A percentile compares a stretch with the other conserved stretches of the same genome.
These are phyloP conservation scores for Pharmacophagus antenor DNA, from an alignment of 2,888 invertebrate genomes.

Conservation along the genomic window DNA sequence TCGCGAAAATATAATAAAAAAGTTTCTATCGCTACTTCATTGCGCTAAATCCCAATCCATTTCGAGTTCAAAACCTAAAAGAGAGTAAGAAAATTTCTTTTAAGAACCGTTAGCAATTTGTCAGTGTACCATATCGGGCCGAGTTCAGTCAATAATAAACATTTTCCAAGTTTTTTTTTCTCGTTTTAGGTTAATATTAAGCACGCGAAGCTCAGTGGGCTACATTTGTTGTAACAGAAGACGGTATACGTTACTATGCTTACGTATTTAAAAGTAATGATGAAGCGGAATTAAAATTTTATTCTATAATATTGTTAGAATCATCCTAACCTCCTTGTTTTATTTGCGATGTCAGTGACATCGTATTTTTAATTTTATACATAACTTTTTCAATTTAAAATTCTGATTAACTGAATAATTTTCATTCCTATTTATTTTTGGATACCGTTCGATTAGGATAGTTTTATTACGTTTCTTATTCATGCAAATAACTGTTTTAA, in stretches of 20 bases:
- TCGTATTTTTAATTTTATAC: not conserved
- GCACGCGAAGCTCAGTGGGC: slow-evolving; percentile 72
- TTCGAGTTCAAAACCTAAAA: slow-evolving; percentile 47
- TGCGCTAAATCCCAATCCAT: slow-evolving; percentile 45
- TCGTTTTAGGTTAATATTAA: slow-evolving; percentile 66
- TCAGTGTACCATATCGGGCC: slow-evolving; percentile 69
- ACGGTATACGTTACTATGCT: slow-evolving; percentile 65
- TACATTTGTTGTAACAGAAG: slow-evolving; percentile 46
- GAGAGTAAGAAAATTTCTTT: slow-evolving; percentile 54
- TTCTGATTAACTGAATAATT: not conserved
- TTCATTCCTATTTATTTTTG: not conserved
- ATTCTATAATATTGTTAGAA: slow-evolving; percentile 3
- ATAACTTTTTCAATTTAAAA: slow-evolving; percentile 5
- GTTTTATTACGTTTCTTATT: not conserved
- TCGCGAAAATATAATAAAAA: slow-evolving; percentile 54
- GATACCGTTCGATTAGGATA: not conserved
- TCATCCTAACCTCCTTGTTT: not conserved
- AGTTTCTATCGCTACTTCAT: slow-evolving; percentile 46
- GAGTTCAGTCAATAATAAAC: slow-evolving; percentile 73
- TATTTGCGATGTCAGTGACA: not conserved
- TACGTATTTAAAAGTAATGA: slow-evolving; percentile 60
- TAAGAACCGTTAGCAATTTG: slow-evolving; percentile 71
- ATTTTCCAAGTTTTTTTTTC: slow-evolving; percentile 63
- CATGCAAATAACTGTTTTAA: not conserved
- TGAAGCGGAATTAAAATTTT: slow-evolving; percentile 57